Evolutionary conservation across 2,797 vertebrate species (phyloP), one percentile per base, ranked within the genome.

Genomic region (Melopsittacus undulatus): DNA sequence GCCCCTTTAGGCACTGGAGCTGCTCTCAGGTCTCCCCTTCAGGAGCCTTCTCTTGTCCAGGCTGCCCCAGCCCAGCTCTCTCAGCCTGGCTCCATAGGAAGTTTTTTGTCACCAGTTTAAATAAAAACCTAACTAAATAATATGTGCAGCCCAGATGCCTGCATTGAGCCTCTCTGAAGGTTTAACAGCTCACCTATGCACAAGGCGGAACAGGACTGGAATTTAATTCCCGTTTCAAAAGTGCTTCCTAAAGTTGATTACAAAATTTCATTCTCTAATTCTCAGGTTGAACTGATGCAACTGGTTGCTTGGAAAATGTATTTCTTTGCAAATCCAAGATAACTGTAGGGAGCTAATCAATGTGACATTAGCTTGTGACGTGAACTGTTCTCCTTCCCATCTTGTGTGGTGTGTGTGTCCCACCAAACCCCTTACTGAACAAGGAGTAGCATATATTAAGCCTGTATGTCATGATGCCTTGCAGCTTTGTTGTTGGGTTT

Each of bases 361-460:
- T 34, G 54, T 23, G 21, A 34, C 9, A 34, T 57, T 15, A 77
- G 20, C 49, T 61, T 70, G 21, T 68, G 67, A 9, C 6, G 3
- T 30, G 19, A 74, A 26, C 17, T 8, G 3, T 72, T 46, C 7
- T 75, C 19, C 3, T 77, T 61, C 23, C 23, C 5, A 5, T 76
- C 49, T 85, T 0, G 0, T n/a, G 0, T 23, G 22, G 9, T 15
- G 54, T 34, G 21, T 34, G 32, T 57, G 21, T 59, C 11, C 10
- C n/a, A 48, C n/a, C 38, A 26, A 43, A 29, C 22, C 23, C 15
- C 59, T 49, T 22, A 9, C 46, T 36, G 42, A 75, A 38, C 22
- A 56, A 42, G 57, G 23, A 59, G 12, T 15, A 78, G 40, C 34
- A 27, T 3, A 0, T n/a, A 36, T 21, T 63, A 42, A 34, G 29